Evolutionary conservation across 2,888 invertebrate genomes (phyloP).

Genomic region (Microchrysa polita): DNA sequence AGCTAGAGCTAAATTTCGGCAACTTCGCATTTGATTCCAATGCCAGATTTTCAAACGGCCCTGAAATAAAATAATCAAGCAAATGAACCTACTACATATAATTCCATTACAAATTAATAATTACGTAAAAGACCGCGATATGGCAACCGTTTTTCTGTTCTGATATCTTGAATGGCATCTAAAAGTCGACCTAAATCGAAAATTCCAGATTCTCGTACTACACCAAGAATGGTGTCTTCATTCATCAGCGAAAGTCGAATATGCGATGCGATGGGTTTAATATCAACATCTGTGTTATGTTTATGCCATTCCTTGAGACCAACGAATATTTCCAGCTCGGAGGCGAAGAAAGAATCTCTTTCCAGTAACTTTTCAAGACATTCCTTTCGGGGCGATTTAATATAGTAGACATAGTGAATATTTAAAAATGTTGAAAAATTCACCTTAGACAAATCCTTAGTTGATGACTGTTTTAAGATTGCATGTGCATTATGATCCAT

Average conservation of each 20-base stretch:
- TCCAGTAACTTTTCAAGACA: constrained; percentile 84
- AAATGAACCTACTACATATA: no score
- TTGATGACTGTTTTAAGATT: constrained; percentile 84
- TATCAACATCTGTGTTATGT: constrained; percentile 72
- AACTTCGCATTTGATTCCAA: no score
- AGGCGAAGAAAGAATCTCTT: constrained; percentile 95
- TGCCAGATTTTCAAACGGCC: constrained; percentile 67
- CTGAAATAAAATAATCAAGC: constrained; percentile 63
- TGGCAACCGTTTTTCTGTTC: constrained; percentile 80
- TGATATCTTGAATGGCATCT: constrained; percentile 92
- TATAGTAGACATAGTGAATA: neutral
- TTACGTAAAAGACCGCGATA: constrained; percentile 84
- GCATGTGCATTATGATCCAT: constrained; percentile 90
- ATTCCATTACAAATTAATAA: constrained; percentile 54
- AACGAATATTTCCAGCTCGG: constrained; percentile 94
- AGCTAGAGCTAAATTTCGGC: no score
- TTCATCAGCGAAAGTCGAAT: constrained; percentile 88
- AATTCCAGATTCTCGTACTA: constrained; percentile 86
- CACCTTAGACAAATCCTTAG: constrained; percentile 82
- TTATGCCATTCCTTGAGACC: constrained; percentile 89
- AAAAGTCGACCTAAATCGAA: constrained; percentile 89
- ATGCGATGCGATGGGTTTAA: constrained; percentile 68
- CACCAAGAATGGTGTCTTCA: constrained; percentile 84
- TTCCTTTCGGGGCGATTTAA: constrained; percentile 52
- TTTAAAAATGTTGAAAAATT: neutral